Evolutionary conservation across 2,797 vertebrate species (phyloP), one percentile per base, ranked within the genome.

Genomic region (Salmo trutta): DNA sequence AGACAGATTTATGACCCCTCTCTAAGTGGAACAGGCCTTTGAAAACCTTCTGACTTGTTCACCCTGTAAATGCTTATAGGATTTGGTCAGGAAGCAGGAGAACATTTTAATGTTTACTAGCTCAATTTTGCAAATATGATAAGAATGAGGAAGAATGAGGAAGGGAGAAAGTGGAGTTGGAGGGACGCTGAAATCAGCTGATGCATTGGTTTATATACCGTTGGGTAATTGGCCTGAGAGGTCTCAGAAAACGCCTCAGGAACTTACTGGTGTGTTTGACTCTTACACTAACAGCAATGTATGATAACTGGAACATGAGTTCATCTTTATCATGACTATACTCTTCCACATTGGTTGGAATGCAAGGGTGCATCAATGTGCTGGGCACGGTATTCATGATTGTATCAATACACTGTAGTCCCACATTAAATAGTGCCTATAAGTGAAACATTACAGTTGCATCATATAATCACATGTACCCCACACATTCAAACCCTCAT

Each of bases 1-100:
- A 86, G 62, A 74, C 56, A 88, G 82, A 88, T 91, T 90, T 86
- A 90, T 77, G 82, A 85, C 84, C 68, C 64, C 73, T 14, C 52
- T 73, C 83, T 88, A 84, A 91, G 85, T 85, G 88, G 90, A 74
- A 82, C 80, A 90, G 24, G 71, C 47, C 24, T 72, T 54, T 53
- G 41, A 71, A 71, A 51, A 36, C 24, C 47, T 15, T 79, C 24
- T 72, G 21, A 53, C 51, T 53, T 72, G 54, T 56, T 56, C 54
- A 56, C 70, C 47, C 51, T 54, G 70, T 53, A 53, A 72, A 53
- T 29, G 51, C 41, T 51, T 51, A 27, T 5, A 53, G 70, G 70
- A 72, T 72, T 17, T 29, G 24, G 27, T 29, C 71, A 73, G 53
- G 71, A 54, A 72, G 71, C 15, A 7, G 16, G 21, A 54, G 71